phyloP scores from a whole-genome alignment of 2,113 vertebrate genomes.

The Tautogolabrus adspersus region DNA sequence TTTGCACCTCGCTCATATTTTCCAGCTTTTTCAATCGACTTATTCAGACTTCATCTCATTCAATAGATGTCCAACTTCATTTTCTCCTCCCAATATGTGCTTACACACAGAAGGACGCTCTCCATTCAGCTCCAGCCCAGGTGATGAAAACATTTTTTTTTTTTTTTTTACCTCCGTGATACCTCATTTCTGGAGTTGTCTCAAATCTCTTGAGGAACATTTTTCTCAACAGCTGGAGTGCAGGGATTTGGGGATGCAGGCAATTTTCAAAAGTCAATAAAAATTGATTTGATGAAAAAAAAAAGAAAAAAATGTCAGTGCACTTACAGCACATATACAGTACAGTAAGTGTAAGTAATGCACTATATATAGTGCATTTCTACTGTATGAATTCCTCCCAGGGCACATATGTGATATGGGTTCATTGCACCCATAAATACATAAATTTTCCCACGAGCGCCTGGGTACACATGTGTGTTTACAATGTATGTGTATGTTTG shows the following conservation, averaged over 20 bases:
- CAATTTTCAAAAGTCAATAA: neutral
- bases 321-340: no score
- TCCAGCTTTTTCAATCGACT: slow-evolving; percentile 8
- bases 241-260: neutral
- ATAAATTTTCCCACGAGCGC: neutral
- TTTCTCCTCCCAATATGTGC: neutral
- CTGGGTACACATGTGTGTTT: neutral
- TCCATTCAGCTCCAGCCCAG: neutral
- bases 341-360: no score
- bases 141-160: neutral
- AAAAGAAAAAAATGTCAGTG: neutral
- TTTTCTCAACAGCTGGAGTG: neutral
- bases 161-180: neutral
- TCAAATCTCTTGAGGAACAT: neutral
- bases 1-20: neutral
- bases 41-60: slow-evolving; percentile 24
- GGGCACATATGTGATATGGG: no score
- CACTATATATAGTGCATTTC: neutral
- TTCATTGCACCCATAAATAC: neutral
- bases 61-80: slow-evolving; percentile 9
- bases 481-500: neutral
- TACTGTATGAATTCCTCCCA: neutral
- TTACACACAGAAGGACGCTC: neutral
- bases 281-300: neutral
- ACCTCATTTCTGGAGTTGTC: neutral